phyloP scores from a whole-genome alignment of 2,797 vertebrate species.

The Luscinia megarhynchos region DNA sequence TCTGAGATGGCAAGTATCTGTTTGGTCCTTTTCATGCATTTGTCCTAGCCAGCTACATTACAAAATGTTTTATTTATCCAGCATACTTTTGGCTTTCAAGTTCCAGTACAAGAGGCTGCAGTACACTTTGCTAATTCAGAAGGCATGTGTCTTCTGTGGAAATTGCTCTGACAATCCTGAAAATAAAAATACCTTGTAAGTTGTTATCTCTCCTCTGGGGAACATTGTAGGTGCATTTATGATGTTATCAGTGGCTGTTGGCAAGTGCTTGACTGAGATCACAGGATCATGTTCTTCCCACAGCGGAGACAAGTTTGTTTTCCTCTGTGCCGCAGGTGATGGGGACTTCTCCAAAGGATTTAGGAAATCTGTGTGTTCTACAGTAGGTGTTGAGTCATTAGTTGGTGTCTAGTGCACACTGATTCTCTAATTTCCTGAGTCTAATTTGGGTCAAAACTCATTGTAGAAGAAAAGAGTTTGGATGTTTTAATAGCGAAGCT shows the following conservation, averaged over 20 bases:
- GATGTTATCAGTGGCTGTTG: slow-evolving; percentile 40
- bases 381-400: neutral
- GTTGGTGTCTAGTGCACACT: neutral
- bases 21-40: neutral
- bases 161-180: neutral
- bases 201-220: slow-evolving; percentile 20
- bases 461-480: neutral
- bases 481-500: neutral
- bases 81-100: neutral
- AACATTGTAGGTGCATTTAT: neutral
- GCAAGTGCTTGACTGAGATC: slow-evolving; percentile 26
- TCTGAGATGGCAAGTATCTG: neutral
- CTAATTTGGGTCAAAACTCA: neutral
- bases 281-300: neutral
- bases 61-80: neutral
- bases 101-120: neutral
- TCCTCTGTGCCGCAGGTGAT: neutral
- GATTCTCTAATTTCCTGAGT: neutral
- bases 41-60: neutral
- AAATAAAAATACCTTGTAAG: slow-evolving; percentile 17
- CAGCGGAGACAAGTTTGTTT: neutral
- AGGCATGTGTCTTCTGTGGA: neutral
- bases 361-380: neutral
- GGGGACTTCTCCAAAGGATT: neutral
- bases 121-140: neutral